Evolutionary conservation across 2,113 vertebrate genomes (phyloP).

Genomic region (Tragelaphus strepsiceros): DNA sequence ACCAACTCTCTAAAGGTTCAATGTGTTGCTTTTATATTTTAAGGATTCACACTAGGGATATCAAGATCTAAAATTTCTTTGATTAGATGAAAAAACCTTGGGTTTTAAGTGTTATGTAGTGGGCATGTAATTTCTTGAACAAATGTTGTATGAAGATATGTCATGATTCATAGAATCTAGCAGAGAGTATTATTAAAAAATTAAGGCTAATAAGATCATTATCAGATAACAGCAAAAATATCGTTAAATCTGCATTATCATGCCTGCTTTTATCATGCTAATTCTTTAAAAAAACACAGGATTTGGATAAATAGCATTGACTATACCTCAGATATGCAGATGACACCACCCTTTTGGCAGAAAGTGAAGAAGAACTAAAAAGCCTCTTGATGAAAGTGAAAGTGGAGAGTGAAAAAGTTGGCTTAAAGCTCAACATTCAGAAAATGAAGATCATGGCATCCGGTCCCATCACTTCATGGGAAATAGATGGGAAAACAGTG

Average conservation of each 20-base stretch:
- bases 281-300: conserved; percentile 6
- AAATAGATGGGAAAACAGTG: no score
- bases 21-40: neutral
- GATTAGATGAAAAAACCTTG: neutral
- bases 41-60: neutral
- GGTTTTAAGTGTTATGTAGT: neutral
- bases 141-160: neutral
- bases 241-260: neutral
- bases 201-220: neutral
- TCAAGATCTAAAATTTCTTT: neutral
- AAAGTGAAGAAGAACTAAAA: no score
- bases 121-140: neutral
- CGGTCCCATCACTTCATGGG: no score
- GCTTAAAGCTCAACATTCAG: no score
- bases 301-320: neutral
- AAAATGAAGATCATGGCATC: no score
- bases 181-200: neutral
- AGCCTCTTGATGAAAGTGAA: no score
- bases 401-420: no score
- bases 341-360: no score
- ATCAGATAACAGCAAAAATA: neutral
- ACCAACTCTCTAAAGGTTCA: neutral
- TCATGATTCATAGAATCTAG: neutral
- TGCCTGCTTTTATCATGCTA: neutral
- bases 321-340: neutral